Conservation (phyloP, 92 coral and sea anemone species). For the Porites cylindrica region DNA sequence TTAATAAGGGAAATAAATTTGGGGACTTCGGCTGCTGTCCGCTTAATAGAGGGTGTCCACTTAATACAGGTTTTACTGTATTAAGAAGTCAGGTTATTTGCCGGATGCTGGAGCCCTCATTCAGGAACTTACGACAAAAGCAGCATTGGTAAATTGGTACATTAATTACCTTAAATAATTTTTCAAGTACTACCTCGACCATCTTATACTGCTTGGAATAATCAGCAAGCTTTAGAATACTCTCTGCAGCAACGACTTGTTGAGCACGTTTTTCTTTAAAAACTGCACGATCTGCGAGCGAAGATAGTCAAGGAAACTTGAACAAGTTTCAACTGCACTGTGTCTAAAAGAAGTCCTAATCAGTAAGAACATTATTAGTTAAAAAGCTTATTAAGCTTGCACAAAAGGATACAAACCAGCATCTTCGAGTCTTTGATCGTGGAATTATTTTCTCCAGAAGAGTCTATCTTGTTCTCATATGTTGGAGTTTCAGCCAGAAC, state of each 20-base stretch:
- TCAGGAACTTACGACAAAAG: too few relatives aligned
- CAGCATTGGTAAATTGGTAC: too few relatives aligned
- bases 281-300: conserved; percentile 73
- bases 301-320: conserved; percentile 42
- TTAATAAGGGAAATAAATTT: too few relatives aligned
- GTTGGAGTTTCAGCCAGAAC: conserved; percentile 17
- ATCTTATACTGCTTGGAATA: conserved; percentile 88
- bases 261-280: conserved; percentile 86
- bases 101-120: too few relatives aligned
- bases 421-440: conserved; percentile 3
- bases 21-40: too few relatives aligned
- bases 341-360: too few relatives aligned
- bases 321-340: too few relatives aligned
- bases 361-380: neutral
- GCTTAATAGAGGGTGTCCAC: too few relatives aligned
- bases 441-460: conserved; percentile 16
- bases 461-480: neutral
- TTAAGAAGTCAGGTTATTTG: too few relatives aligned
- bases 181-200: conserved; percentile 80
- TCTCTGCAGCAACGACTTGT: conserved; percentile 86
- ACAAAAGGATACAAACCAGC: conserved; percentile 50
- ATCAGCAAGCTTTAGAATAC: conserved; percentile 70
- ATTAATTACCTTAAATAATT: conserved; percentile 79
- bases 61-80: too few relatives aligned
- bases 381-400: neutral